Conservation (phyloP, 2,797 vertebrate species). For the Rhynchotus rufescens region DNA sequence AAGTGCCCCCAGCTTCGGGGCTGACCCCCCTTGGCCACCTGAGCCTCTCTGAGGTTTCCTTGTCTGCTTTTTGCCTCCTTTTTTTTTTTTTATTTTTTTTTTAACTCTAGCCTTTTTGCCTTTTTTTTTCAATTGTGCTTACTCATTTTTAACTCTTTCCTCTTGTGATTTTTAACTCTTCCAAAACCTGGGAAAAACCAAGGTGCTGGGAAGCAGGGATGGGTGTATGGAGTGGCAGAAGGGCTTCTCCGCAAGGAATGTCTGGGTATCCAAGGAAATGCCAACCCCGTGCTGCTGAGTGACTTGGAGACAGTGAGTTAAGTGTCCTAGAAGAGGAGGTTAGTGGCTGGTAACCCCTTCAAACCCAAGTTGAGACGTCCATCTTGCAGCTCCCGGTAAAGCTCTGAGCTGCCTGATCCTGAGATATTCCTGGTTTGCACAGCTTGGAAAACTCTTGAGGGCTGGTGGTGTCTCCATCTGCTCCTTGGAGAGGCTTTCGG, state of each 20-base stretch:
- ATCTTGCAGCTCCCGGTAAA: neutral
- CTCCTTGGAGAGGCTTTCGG: accelerated
- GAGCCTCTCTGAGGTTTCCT: neutral
- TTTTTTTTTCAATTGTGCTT: neutral
- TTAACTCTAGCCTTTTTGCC: neutral
- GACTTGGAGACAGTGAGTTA: neutral
- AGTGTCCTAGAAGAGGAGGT: neutral
- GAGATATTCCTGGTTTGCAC: neutral
- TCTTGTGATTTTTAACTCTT: no score
- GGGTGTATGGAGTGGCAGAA: no score
- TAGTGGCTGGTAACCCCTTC: neutral
- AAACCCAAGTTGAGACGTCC: neutral
- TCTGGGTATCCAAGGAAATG: no score
- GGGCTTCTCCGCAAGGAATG: no score
- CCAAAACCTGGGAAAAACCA: no score
- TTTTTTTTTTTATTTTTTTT: neutral
- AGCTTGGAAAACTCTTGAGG: neutral
- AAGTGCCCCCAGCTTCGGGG: neutral
- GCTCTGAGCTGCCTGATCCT: accelerated
- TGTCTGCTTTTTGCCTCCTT: neutral
- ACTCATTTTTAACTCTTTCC: neutral
- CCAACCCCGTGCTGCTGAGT: neutral
- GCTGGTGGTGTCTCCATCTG: accelerated
- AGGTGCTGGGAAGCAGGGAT: no score
- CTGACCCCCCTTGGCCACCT: no score